These are phyloP conservation scores for Centruroides vittatus DNA, from an alignment of 1,140 invertebrate genomes.

Conservation along the genomic window DNA sequence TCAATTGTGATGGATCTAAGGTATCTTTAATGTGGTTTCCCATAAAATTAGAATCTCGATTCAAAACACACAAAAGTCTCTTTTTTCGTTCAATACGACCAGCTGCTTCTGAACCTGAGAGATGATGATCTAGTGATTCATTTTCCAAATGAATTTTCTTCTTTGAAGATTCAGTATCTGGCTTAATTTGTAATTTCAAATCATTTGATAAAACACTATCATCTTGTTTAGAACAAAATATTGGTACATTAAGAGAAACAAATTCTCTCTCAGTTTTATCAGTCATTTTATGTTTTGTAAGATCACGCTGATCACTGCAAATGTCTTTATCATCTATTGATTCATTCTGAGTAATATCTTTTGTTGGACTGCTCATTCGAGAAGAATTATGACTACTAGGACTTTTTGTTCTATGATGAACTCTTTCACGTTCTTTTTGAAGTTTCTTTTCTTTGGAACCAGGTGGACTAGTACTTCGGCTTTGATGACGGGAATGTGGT, in stretches of 20 bases:
- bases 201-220: background rate
- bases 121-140: background rate
- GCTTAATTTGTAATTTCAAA: background rate
- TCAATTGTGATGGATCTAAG: too few relatives aligned
- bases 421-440: slow-evolving; percentile 7
- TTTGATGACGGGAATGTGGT: slow-evolving; percentile 18
- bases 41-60: slow-evolving; percentile 1
- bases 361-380: slow-evolving; percentile 11
- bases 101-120: background rate
- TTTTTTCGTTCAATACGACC: slow-evolving; percentile 14
- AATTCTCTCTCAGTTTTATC: background rate
- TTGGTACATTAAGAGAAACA: background rate
- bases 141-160: background rate
- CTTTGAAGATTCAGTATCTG: background rate
- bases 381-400: slow-evolving; percentile 15
- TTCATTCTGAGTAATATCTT: too few relatives aligned
- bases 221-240: background rate
- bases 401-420: slow-evolving; percentile 10
- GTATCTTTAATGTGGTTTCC: background rate
- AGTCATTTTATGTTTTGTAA: background rate
- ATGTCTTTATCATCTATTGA: background rate
- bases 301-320: background rate
- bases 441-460: slow-evolving; percentile 8
- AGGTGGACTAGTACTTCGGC: slow-evolving; percentile 19
- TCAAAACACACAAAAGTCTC: slow-evolving; percentile 5